A percentile compares a stretch with the other conserved stretches of the same genome.
Conservation (phyloP, 2,888 invertebrate species). For the Norana najaformis region DNA sequence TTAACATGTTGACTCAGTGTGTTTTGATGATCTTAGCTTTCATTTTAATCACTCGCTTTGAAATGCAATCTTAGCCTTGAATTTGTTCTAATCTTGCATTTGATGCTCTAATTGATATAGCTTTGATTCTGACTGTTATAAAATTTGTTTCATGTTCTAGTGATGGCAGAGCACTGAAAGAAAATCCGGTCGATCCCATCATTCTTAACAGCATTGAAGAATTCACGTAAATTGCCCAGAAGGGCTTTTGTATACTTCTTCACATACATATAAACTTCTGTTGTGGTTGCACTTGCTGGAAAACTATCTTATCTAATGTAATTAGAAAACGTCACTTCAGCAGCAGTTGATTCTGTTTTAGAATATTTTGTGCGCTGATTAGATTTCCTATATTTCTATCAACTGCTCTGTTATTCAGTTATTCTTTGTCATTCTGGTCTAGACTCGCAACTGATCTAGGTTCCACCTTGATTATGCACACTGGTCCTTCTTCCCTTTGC, state of each 20-base stretch:
- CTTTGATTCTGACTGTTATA: background rate
- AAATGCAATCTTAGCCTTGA: background rate
- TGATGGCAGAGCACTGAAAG: conserved; percentile 68
- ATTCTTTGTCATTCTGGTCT: background rate
- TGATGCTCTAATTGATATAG: background rate
- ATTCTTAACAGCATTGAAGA: conserved; percentile 77
- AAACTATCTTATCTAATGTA: too few relatives aligned
- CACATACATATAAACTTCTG: too few relatives aligned
- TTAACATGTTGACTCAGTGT: background rate
- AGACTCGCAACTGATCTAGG: background rate
- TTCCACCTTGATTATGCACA: background rate
- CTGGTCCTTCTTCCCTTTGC: background rate
- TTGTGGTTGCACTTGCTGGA: background rate
- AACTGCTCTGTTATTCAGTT: background rate
- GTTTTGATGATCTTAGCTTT: background rate
- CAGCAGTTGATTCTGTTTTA: background rate
- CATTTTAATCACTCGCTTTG: background rate
- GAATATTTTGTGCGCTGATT: background rate
- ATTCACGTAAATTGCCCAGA: conserved; percentile 70
- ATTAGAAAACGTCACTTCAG: too few relatives aligned
- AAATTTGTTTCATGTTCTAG: conserved; percentile 44
- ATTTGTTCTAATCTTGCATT: background rate
- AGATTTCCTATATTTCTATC: background rate
- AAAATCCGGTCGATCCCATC: conserved; percentile 75
- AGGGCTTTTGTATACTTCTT: background rate